Base-by-base conservation (phyloP, 2,113 vertebrate species). In the Sceloporus undulatus region DNA sequence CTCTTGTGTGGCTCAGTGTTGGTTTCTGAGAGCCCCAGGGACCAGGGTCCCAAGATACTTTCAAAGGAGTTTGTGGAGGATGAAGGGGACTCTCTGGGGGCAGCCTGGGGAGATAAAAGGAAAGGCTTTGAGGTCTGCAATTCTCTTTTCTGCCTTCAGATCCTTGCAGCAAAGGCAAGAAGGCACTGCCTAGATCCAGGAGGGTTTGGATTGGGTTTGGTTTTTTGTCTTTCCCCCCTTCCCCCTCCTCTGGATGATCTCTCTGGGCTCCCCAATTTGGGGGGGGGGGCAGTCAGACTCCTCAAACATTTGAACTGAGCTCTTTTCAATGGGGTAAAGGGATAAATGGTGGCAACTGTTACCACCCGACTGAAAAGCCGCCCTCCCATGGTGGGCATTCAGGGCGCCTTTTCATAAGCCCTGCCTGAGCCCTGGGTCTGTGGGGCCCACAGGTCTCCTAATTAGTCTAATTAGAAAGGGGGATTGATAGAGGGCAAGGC, bases 231-330 rank as follows among this genome's bases (percentile, higher is more conserved):
- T 48, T 34, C 21, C 18, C 65, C 6, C 21, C 29, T 59, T 70
- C 48, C 34, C 65, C 59, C 80, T 90, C 85, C 93, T 94, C 92
- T 87, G 91, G 94, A 87, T 87, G 86, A 86, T 88, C 92, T 88
- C 93, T 92, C 89, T 34, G 77, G 91, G 91, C 79, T 88, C 89
- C 97, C 98, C 98, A 98, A 98, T 98, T 98, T 98, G 97, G 95
- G 91, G 96, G 97, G 96, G 97, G 96, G 96, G 97, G 96, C 97
- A 97, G 96, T 97, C 97, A 98, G 97, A 97, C 96, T 98, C 97
- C 97, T 98, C 97, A 98, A 98, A 98, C 97, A 92, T 97, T 98
- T 98, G 98, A 98, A 98, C 98, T 97, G 98, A 98, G 98, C 96
- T 97, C 97, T 96, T 97, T 98, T 98, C 97, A 98, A 95, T 96